Conservation (phyloP, 2,888 invertebrate species). For the Branchipolynoe longqiensis region DNA sequence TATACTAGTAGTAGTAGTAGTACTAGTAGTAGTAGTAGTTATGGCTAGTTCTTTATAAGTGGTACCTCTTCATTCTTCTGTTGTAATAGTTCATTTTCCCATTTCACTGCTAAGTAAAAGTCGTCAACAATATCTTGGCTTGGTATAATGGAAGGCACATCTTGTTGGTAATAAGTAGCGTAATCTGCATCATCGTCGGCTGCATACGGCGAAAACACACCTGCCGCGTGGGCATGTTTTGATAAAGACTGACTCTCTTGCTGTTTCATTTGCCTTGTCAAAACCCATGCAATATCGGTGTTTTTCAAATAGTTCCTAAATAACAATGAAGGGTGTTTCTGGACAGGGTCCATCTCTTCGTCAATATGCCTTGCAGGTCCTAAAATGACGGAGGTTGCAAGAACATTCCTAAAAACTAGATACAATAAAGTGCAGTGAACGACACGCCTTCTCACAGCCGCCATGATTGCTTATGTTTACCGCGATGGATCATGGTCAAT, state of each 20-base stretch:
- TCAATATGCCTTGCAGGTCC: neutral
- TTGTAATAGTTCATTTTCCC: constrained; percentile 5
- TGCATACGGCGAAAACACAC: neutral
- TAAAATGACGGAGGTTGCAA: neutral
- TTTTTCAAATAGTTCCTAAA: neutral
- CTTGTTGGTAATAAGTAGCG: neutral
- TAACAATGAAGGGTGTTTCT: neutral
- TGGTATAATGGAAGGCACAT: neutral
- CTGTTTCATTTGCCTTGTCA: neutral
- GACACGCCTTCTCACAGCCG: neutral
- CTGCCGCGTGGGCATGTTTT: constrained; percentile 1
- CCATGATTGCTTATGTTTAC: constrained; percentile 41
- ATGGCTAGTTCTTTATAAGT: too few relatives aligned
- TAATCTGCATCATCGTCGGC: neutral
- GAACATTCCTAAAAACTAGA: neutral
- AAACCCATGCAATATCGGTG: neutral
- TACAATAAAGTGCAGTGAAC: neutral
- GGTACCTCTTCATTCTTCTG: neutral
- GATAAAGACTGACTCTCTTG: neutral
- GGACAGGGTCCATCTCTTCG: neutral
- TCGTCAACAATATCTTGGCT: constrained; percentile 17
- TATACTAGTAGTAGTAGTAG: too few relatives aligned
- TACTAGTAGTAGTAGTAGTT: too few relatives aligned
- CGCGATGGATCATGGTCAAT: constrained; percentile 32
- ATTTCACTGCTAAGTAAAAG: neutral